These are phyloP conservation scores for Eulemur albifrons DNA, from an alignment of 2,797 vertebrate genomes.

Conservation along the genomic window DNA sequence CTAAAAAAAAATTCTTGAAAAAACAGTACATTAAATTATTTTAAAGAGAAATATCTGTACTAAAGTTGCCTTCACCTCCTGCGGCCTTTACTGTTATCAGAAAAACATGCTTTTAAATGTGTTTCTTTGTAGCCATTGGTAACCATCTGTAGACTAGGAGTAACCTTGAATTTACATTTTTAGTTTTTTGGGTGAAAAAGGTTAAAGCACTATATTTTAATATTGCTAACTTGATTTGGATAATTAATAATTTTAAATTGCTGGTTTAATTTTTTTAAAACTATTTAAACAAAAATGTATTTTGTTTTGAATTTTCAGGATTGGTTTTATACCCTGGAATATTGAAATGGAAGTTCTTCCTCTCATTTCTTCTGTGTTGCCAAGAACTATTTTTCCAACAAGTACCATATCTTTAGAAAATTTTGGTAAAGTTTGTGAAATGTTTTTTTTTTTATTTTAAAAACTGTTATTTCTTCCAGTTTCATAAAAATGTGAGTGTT, in stretches of 20 bases:
- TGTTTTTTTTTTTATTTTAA: slow-evolving; percentile 84
- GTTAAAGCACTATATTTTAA: slow-evolving; percentile 24
- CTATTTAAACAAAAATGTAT: slow-evolving; percentile 36
- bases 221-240: slow-evolving; percentile 29
- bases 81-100: neutral
- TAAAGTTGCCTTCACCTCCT: neutral
- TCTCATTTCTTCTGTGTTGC: slow-evolving; percentile 80
- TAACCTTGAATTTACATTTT: slow-evolving; percentile 43
- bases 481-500: neutral
- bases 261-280: slow-evolving; percentile 4
- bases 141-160: neutral
- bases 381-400: slow-evolving; percentile 85
- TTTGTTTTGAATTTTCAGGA: slow-evolving; percentile 80
- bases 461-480: neutral
- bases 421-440: slow-evolving; percentile 90
- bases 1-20: neutral
- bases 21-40: slow-evolving; percentile 8
- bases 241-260: slow-evolving; percentile 28
- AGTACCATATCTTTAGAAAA: slow-evolving; percentile 85
- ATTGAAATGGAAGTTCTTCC: slow-evolving; percentile 83
- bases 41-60: neutral
- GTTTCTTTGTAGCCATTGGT: neutral
- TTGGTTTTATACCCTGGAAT: slow-evolving; percentile 78
- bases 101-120: neutral
- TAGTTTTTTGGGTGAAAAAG: slow-evolving; percentile 1